Conservation (phyloP, 64 coral and sea anemone genomes). For the Actinia tenebrosa region DNA sequence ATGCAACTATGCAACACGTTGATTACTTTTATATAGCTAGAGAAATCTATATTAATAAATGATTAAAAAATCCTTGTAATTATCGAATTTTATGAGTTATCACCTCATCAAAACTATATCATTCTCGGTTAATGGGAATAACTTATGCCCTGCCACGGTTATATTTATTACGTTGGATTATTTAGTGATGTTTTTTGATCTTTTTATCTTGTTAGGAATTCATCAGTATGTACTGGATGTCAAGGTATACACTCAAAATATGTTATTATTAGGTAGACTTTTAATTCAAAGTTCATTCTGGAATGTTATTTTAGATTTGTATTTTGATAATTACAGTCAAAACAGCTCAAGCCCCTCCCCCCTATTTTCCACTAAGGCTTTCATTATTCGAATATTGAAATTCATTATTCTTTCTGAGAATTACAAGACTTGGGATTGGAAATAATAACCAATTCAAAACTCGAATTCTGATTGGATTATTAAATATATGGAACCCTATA, state of each 20-base stretch:
- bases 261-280: neutral
- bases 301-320: neutral
- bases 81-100: neutral
- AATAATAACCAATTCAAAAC: too few species aligned
- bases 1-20: neutral
- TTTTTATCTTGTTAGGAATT: neutral
- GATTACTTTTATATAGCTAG: neutral
- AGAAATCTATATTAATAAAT: neutral
- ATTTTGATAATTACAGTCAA: neutral
- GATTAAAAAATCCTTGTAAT: neutral
- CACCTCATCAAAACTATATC: conserved; percentile 8
- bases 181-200: neutral
- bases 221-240: neutral
- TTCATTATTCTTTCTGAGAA: too few species aligned
- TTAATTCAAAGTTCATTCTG: neutral
- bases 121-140: neutral
- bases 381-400: too few species aligned
- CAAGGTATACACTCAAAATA: neutral
- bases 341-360: too few species aligned
- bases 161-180: neutral
- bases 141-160: neutral
- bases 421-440: too few species aligned
- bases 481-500: too few species aligned
- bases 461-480: too few species aligned
- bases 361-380: too few species aligned